Conservation (phyloP, 23 tunicate genomes). For the Phallusia fumigata region DNA sequence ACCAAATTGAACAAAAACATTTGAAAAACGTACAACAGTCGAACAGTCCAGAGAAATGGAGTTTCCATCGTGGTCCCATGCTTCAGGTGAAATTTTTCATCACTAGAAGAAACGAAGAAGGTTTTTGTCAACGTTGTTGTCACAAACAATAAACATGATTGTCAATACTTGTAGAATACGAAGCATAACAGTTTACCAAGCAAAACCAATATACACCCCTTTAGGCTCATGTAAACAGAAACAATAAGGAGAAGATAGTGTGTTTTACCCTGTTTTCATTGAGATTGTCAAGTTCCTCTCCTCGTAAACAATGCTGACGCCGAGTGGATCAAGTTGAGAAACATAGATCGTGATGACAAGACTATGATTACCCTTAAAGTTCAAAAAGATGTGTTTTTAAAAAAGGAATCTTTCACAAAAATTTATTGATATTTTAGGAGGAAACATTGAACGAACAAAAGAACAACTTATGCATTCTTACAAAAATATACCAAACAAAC, state of each 20-base stretch:
- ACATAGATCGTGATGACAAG: constrained; percentile 31
- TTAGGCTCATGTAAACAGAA: not conserved
- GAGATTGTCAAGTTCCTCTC: constrained; percentile 23
- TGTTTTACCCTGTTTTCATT: constrained; percentile 50
- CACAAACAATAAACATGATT: too few relatives aligned
- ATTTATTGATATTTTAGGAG: too few relatives aligned
- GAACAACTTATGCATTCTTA: not conserved
- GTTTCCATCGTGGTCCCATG: constrained; percentile 24
- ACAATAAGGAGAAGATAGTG: not conserved
- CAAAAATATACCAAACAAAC: not conserved
- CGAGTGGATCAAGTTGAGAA: constrained; percentile 43
- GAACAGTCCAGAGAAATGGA: constrained; percentile 26
- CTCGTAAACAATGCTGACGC: constrained; percentile 20
- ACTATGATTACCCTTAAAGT: constrained; percentile 16
- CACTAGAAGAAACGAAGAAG: constrained; percentile 24
- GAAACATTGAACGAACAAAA: too few relatives aligned
- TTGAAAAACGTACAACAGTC: constrained; percentile 27
- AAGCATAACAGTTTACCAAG: too few relatives aligned
- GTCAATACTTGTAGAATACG: too few relatives aligned
- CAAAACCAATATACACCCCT: too few relatives aligned
- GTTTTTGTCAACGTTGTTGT: too few relatives aligned
- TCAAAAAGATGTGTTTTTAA: too few relatives aligned
- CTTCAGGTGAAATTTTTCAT: constrained; percentile 31
- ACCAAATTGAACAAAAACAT: not conserved
- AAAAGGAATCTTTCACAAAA: too few relatives aligned